Base-by-base conservation (phyloP, 2,113 vertebrate species). In the Danionella cerebrum region DNA sequence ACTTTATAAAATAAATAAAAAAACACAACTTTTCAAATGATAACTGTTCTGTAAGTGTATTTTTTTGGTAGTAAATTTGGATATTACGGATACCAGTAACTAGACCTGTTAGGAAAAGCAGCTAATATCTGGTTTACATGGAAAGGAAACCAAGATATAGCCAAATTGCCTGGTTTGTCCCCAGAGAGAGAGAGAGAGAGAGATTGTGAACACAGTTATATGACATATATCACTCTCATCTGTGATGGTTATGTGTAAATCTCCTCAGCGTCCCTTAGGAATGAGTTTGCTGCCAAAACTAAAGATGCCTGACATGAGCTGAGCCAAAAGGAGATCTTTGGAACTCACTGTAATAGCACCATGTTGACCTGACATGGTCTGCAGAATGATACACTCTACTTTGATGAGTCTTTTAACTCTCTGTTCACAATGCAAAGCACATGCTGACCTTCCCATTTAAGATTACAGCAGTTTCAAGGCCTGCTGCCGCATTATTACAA, bases 151-250 rank as follows among this genome's bases (percentile, higher is more conserved):
- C n/a, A n/a, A n/a, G n/a, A n/a, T n/a, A n/a, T n/a, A n/a, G n/a
- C n/a, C n/a, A n/a, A n/a, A n/a, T n/a, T n/a, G n/a, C n/a, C n/a
- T n/a, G n/a, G n/a, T n/a, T n/a, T n/a, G n/a, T n/a, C n/a, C n/a
- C n/a, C n/a, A n/a, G n/a, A n/a, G n/a, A n/a, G n/a, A n/a, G n/a
- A n/a, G n/a, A n/a, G n/a, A n/a, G n/a, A n/a, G 31, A 42, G 24
- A 33, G 22, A 41, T 9, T 65, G 44, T 59, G 27, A 38, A 24
- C 16, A 39, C 7, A 65, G 44, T 24, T 25, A 36, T 66, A 24
- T 67, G 22, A 35, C 41, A 47, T 62, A 33, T 47, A 31, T 62
- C 58, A 21, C 16, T 62, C 27, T 62, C 58, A 45, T 62, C 24
- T 45, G 58, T 31, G 41, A 62, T 59, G 25, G 48, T 7, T 45